These are phyloP conservation scores for Pangasius sanitwongsei DNA, from an alignment of 2,797 vertebrate species.

Conservation along the genomic window DNA sequence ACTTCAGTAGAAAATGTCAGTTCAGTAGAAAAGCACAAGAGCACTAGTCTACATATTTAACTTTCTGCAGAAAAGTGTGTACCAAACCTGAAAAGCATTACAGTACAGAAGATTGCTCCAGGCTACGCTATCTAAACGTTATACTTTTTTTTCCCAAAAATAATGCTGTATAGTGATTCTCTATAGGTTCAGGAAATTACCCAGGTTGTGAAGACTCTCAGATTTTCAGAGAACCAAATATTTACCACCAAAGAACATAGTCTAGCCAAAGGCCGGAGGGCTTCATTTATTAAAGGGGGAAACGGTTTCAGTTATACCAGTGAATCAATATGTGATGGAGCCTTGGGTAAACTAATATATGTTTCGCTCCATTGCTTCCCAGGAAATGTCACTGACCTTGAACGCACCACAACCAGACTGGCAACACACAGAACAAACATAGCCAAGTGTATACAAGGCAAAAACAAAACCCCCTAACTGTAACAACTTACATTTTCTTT, in stretches of 20 bases:
- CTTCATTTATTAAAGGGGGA: slow-evolving; percentile 25
- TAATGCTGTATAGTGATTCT: slow-evolving; percentile 19
- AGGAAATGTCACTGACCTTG: slow-evolving; percentile 12
- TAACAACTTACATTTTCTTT: not conserved
- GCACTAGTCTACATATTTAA: not conserved
- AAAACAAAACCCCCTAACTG: not conserved
- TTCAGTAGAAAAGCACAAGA: not conserved
- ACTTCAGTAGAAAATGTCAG: not conserved
- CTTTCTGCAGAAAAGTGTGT: not conserved
- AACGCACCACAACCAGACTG: not conserved
- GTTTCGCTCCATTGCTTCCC: slow-evolving; percentile 1
- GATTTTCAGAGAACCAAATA: slow-evolving; percentile 23
- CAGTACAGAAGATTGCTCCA: not conserved
- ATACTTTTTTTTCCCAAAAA: not conserved
- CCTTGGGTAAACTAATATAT: slow-evolving; percentile 33
- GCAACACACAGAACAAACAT: not conserved
- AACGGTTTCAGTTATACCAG: slow-evolving; percentile 38
- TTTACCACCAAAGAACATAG: slow-evolving; percentile 29
- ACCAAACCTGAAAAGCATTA: not conserved
- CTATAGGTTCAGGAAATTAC: slow-evolving; percentile 20
- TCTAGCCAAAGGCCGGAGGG: slow-evolving; percentile 20
- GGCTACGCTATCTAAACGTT: not conserved
- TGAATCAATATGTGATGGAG: slow-evolving; percentile 32
- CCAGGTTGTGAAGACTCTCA: not conserved
- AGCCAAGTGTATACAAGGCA: no score